Base-by-base conservation (phyloP, 2,888 invertebrate species). In the Parapristionchus giblindavisi region DNA sequence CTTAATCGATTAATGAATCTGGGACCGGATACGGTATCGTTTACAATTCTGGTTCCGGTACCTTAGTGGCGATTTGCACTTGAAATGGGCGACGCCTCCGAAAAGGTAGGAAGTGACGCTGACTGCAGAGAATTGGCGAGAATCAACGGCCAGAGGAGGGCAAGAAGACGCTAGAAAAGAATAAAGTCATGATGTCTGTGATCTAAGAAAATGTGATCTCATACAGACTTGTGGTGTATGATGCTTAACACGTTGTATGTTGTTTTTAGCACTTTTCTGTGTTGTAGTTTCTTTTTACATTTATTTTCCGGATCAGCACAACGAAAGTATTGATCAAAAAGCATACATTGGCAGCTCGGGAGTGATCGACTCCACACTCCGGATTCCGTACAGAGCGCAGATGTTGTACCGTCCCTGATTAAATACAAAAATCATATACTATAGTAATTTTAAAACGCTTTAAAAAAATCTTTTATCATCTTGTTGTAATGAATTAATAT, bases 1-100 rank as follows among this genome's bases (percentile, higher is more conserved):
- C 70, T 71, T 24, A 34, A 71, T 43, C 48, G 5, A 48, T 14
- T 66, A 8, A 3, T 2, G 6, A 27, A 29, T 38, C 38, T 11
- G 66, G n/a, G 11, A 66, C 2, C 14, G 24, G 17, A n/a, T 17
- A 8, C n/a, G 66, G n/a, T 3, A 66, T 2, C 29, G 27, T 32
- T 58, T 32, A 3, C 32, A 4, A 32, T 8, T 58, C 32, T 32
- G 2, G 90, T 85, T 63, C 88, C 88, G 85, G 89, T 93, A 83
- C 94, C 94, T 79, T 92, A 92, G 85, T 92, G 70, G 70, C 6
- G 70, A 14, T 32, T 56, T 91, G 88, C 94, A 94, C 56, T 92
- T 92, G 86, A 94, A 92, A 73, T 85, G 79, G 1, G 85, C 86
- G 8, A 82, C 80, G 29, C 85, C 85, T n/a, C 88, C 87, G 52